phyloP scores from a whole-genome alignment of 2,113 vertebrate genomes.

The Gobiocypris rarus region DNA sequence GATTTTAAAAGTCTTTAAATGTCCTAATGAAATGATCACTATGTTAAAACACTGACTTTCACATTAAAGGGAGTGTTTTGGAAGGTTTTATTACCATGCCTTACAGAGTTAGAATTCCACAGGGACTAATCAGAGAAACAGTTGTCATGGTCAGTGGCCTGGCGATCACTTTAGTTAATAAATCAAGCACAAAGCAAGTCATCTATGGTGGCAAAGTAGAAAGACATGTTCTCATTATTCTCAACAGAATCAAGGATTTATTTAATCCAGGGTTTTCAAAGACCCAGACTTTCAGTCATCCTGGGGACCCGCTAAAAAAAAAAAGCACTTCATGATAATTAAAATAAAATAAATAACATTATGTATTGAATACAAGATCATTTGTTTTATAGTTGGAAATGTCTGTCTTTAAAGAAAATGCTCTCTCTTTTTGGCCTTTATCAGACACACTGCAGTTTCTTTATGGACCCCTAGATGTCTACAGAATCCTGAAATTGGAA shows the following conservation, averaged over 20 bases:
- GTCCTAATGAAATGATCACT: constrained; percentile 5
- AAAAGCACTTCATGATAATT: background rate
- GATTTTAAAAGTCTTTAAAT: background rate
- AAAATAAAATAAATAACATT: background rate
- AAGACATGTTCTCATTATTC: background rate
- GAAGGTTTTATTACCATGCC: constrained; percentile 16
- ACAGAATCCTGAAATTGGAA: background rate
- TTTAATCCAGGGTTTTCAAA: background rate
- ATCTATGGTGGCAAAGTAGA: background rate
- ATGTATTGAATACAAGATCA: background rate
- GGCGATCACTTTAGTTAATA: constrained; percentile 29
- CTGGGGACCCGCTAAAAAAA: background rate
- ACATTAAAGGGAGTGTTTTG: background rate
- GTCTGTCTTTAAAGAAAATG: background rate
- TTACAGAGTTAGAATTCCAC: background rate
- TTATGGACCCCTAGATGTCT: background rate
- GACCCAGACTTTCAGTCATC: too few relatives aligned
- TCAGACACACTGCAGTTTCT: background rate
- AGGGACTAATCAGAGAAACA: constrained; percentile 18
- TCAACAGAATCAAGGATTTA: background rate
- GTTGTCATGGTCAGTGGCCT: background rate
- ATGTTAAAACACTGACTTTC: constrained; percentile 24
- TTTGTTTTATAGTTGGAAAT: background rate
- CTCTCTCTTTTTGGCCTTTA: too few relatives aligned
- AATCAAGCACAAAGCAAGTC: constrained; percentile 7